A percentile compares a stretch with the other conserved stretches of the same genome.
phyloP scores from a whole-genome alignment of 2,113 vertebrate species.

The Pseudopodoces humilis region DNA sequence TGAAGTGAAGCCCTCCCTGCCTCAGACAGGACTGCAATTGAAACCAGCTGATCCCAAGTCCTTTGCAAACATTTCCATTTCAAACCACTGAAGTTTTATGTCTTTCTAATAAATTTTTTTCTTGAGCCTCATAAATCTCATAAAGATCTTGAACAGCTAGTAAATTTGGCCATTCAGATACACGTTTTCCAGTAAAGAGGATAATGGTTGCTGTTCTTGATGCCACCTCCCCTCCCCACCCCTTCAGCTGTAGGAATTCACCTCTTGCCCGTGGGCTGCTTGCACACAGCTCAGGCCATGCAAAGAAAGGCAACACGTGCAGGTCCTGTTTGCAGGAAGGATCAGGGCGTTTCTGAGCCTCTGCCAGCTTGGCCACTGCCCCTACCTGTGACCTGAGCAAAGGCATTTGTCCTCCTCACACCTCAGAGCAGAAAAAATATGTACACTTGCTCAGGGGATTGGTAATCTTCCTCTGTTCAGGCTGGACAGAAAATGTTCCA shows the following conservation, averaged over 20 bases:
- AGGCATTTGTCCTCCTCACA: not conserved
- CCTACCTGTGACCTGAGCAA: not conserved
- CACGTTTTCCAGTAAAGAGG: slow-evolving; percentile 67
- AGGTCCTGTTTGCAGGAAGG: not conserved
- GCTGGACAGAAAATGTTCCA: not conserved
- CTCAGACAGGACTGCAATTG: slow-evolving; percentile 60
- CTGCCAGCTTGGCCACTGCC: not conserved
- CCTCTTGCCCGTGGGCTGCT: not conserved
- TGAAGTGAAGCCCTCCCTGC: slow-evolving; percentile 30
- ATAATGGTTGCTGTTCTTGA: slow-evolving; percentile 58
- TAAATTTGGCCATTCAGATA: slow-evolving; percentile 64
- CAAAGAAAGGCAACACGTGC: not conserved
- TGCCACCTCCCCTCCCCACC: slow-evolving; percentile 30
- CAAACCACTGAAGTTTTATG: slow-evolving; percentile 70
- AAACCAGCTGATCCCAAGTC: slow-evolving; percentile 68
- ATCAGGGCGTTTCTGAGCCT: not conserved
- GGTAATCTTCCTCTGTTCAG: not conserved
- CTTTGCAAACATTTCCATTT: slow-evolving; percentile 70
- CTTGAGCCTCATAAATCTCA: slow-evolving; percentile 66
- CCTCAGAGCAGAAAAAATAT: not conserved
- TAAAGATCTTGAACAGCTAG: slow-evolving; percentile 68
- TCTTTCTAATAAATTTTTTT: slow-evolving; percentile 67
- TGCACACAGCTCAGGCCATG: not conserved
- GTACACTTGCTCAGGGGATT: not conserved
- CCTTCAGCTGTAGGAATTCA: not conserved